Base-by-base conservation (phyloP, 1,140 invertebrate species). In the Dryas iulia region DNA sequence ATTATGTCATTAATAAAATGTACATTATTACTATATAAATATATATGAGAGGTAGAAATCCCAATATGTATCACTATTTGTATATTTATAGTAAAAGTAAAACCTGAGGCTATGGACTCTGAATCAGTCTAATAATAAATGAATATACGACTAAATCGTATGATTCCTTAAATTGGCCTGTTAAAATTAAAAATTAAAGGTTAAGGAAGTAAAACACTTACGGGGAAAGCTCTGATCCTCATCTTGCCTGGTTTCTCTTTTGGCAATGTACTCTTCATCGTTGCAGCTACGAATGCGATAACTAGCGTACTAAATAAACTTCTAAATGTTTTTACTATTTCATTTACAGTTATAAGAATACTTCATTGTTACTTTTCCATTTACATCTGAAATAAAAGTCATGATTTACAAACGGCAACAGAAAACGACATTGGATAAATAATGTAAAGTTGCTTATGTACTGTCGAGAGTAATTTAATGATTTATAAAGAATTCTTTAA, bases 141-240 rank as follows among this genome's bases (percentile, higher is more conserved):
- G 14, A 14, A 39, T 39, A 14, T 14, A 14, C 33, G n/a, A n/a
- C n/a, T n/a, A n/a, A n/a, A n/a, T n/a, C n/a, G n/a, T n/a, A n/a
- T n/a, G n/a, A n/a, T n/a, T n/a, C n/a, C n/a, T n/a, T n/a, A n/a
- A n/a, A n/a, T n/a, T n/a, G n/a, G n/a, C n/a, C 6, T 14, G 33
- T 1, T 35, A 35, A 39, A n/a, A 1, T 6, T 35, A 2, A 4
- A 7, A 39, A 7, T 39, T 1, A 5, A 39, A 39, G n/a, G 14
- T 39, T 14, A 39, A 39, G 12, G 7, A 39, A 39, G 33, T 39
- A 31, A 67, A 53, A 61, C 25, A 62, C 53, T 28, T 94, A 98
- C 97, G 83, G 98, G 98, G 94, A 99, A 99, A 77, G 98, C 97
- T 89, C 98, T 95, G 89, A 99, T 99, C 81, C 98, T 94, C 98